Evolutionary conservation across 1,140 invertebrate genomes (phyloP), one percentile per base, ranked within the genome.

Genomic region (Drosophila bocki): DNA sequence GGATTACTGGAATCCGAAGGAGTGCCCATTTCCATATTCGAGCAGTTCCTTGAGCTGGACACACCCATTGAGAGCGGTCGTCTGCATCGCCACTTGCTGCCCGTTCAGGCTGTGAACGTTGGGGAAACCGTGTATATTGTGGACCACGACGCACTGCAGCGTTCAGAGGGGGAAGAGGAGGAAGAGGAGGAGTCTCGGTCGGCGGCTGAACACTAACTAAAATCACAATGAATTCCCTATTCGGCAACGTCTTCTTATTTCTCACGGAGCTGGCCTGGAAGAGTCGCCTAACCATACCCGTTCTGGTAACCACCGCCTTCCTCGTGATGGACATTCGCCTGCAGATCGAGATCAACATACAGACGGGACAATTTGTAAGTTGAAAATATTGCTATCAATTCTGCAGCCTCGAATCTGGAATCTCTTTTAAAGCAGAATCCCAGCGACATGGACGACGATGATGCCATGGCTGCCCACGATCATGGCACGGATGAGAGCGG

Each of bases 331-430:
- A 94, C 65, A 93, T 94, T 12, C 88, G 94, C 22, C 91, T 94
- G 79, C 93, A 94, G 70, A 92, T 94, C 13, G 94, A 94, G 74
- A 93, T 94, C 26, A 94, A 94, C 50, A 92, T 94, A 50, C 93
- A 94, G 44, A 82, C 92, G n/a, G 92, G 91, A 2, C 92, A 91
- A 54, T 72, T 93, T 62, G 80, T 92, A 62, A 12, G 77, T 62
- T 19, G 0, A 26, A 57, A 56, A 26, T 3, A 17, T 42, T 42
- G 12, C 11, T 5, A 22, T 48, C 8, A 22, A 26, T 22, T 12
- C 42, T 45, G 11, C 11, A 45, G 44, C 44, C 45, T 3, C 12
- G 22, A 47, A 47, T 47, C 13, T 15, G 7, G 22, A 47, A 47
- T 15, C 22, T 15, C 3, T 22, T 22, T 39, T n/a, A 13, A 9